Evolutionary conservation across 2,113 vertebrate genomes (phyloP).

Genomic region (Athene cunicularia): DNA sequence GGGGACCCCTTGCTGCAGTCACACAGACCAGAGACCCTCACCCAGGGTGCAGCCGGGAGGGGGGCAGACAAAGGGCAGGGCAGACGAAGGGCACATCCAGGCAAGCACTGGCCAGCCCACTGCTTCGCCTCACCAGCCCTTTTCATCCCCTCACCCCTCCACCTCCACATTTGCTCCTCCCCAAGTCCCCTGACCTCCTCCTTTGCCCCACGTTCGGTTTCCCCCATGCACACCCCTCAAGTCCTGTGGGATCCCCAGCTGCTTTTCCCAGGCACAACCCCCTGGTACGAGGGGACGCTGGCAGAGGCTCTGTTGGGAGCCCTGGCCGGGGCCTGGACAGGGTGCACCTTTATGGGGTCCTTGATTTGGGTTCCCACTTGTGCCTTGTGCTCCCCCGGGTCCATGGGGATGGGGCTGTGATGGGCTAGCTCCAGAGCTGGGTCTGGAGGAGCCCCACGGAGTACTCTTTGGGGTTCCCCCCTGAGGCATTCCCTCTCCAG

Average conservation of each 20-base stretch:
- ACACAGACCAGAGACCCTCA: not conserved
- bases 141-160: not conserved
- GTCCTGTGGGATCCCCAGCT: not conserved
- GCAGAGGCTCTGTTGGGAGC: not conserved
- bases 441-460: not conserved
- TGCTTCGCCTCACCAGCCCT: accelerated
- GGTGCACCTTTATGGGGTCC: not conserved
- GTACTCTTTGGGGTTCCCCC: too few species aligned
- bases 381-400: too few species aligned
- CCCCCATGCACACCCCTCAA: not conserved
- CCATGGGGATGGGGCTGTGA: too few species aligned
- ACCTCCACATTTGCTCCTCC: not conserved
- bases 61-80: not conserved
- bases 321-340: not conserved
- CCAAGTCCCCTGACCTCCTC: not conserved
- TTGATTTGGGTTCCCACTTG: not conserved
- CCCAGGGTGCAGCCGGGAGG: not conserved
- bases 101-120: not conserved
- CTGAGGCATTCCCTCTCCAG: not conserved
- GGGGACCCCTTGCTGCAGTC: not conserved
- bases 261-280: not conserved
- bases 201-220: not conserved
- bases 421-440: not conserved
- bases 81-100: not conserved
- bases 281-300: accelerated